Percentiles rank a stretch among this genome's conserved stretches.
These are phyloP conservation scores for Oostethus manadensis DNA, from an alignment of 2,113 vertebrate genomes.

Conservation along the genomic window DNA sequence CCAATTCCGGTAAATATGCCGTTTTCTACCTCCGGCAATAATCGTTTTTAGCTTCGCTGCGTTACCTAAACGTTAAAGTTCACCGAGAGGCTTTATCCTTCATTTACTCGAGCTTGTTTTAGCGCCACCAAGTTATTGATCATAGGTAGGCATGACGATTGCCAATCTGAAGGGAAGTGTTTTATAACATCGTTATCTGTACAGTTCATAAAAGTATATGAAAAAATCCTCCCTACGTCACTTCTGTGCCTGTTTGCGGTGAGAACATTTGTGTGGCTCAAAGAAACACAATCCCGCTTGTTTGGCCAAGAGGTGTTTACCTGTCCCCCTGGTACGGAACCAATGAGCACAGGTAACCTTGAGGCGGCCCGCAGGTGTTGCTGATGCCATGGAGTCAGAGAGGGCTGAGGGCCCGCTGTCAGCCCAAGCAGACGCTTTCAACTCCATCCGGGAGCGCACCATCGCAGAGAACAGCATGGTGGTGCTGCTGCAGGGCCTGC, in stretches of 20 bases:
- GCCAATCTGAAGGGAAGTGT: too few species aligned
- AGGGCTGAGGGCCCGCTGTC: background rate
- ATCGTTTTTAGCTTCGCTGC: background rate
- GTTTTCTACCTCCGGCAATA: accelerated
- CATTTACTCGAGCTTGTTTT: too few species aligned
- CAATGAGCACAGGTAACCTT: background rate
- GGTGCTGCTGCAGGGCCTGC: conserved; percentile 88
- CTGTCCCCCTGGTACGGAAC: background rate
- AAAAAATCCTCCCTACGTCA: too few species aligned
- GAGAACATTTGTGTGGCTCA: background rate
- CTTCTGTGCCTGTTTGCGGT: background rate
- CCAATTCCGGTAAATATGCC: conserved; percentile 9
- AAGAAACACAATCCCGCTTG: background rate
- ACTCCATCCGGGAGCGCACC: conserved; percentile 87
- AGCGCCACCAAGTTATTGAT: too few species aligned
- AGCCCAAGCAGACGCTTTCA: conserved; percentile 64
- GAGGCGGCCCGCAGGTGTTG: conserved; percentile 9
- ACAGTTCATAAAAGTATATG: too few species aligned
- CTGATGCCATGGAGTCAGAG: conserved; percentile 1
- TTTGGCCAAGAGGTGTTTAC: background rate
- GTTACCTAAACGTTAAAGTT: too few species aligned
- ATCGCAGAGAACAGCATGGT: conserved; percentile 95
- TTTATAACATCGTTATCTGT: too few species aligned
- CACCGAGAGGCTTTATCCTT: too few species aligned
- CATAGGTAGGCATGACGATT: too few species aligned